Conservation (phyloP, 2,113 vertebrate species). For the Rhea americana region DNA sequence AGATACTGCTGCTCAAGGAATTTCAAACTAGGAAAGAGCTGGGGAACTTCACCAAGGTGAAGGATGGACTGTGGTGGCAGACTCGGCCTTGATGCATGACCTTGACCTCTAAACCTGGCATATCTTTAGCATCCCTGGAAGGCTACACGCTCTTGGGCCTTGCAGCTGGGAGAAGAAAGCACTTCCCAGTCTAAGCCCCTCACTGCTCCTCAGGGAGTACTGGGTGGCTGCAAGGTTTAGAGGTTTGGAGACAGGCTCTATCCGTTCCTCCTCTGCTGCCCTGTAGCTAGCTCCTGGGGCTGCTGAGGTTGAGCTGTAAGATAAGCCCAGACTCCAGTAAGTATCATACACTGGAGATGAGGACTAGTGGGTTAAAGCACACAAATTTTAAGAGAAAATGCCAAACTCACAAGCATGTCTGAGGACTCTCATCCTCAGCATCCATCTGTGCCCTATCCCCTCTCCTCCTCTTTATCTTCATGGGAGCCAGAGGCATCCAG, state of each 20-base stretch:
- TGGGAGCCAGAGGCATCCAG: neutral
- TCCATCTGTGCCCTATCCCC: rapidly evolving
- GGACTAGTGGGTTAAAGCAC: neutral
- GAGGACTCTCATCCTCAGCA: neutral
- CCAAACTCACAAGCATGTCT: neutral
- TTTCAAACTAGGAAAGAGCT: neutral
- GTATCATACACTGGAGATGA: neutral
- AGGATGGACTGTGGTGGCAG: neutral
- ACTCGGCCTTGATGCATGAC: neutral
- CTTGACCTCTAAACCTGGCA: rapidly evolving
- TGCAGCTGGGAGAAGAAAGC: neutral
- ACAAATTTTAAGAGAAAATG: neutral
- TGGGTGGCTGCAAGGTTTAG: neutral
- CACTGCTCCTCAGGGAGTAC: neutral
- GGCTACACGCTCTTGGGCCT: neutral
- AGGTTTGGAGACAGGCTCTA: neutral
- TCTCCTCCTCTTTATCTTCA: neutral
- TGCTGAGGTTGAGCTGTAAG: neutral
- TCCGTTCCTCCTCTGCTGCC: neutral
- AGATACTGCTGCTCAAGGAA: neutral
- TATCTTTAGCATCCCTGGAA: neutral
- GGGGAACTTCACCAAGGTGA: neutral
- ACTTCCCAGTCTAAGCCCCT: neutral
- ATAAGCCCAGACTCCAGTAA: neutral
- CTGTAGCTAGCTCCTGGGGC: neutral